These are phyloP conservation scores for Cyphomyrus discorhynchus DNA, from an alignment of 2,113 vertebrate species.

Conservation along the genomic window DNA sequence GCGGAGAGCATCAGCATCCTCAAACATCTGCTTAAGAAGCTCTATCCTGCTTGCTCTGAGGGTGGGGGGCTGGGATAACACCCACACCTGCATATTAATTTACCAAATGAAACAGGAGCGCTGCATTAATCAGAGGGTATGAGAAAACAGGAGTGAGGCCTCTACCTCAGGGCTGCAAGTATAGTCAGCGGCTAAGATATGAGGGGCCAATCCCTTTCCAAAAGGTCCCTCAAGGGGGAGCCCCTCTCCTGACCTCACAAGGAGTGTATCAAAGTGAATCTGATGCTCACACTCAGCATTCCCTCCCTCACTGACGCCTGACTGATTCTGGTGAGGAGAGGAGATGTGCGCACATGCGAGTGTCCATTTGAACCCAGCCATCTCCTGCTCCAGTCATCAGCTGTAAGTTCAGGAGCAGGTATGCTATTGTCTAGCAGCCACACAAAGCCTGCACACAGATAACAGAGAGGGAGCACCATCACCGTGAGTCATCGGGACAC, in stretches of 20 bases:
- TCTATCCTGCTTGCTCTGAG: neutral
- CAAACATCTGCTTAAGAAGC: neutral
- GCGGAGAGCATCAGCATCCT: neutral
- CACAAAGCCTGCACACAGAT: neutral
- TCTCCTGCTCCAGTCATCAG: neutral
- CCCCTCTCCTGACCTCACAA: neutral
- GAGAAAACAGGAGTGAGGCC: neutral
- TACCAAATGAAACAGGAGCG: slow-evolving; percentile 74
- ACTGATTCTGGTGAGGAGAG: neutral
- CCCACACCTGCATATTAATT: slow-evolving; percentile 53
- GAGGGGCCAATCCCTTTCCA: neutral
- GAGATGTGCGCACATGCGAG: neutral
- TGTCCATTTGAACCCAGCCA: neutral
- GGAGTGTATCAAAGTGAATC: neutral
- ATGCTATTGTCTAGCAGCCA: neutral
- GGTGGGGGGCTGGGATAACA: neutral
- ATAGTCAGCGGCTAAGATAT: no score
- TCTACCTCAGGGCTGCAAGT: neutral
- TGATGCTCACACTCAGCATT: neutral
- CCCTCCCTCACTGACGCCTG: neutral
- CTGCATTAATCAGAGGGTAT: slow-evolving; percentile 57
- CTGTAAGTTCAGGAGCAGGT: neutral
- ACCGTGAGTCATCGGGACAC: neutral
- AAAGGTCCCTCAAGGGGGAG: neutral
- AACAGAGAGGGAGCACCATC: neutral